Evolutionary conservation across 2,888 invertebrate genomes (phyloP).

Genomic region (Apotomis capreana): DNA sequence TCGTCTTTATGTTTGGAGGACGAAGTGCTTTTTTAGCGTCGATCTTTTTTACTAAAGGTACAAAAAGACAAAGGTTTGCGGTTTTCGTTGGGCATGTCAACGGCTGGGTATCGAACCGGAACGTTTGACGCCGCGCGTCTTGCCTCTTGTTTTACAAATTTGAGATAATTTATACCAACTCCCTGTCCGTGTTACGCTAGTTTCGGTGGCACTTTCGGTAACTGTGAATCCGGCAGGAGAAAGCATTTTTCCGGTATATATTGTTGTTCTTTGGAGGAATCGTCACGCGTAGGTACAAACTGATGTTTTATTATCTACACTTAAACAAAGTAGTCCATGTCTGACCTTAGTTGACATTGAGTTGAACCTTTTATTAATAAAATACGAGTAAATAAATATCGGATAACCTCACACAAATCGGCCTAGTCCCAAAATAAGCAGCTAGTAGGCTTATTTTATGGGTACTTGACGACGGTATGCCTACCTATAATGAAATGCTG

Average conservation of each 20-base stretch:
- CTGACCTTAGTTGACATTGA: too few relatives aligned
- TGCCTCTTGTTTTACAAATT: constrained; percentile 46
- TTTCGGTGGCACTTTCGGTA: not conserved
- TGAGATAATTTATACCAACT: constrained; percentile 44
- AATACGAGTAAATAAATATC: too few relatives aligned
- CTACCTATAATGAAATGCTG: too few relatives aligned
- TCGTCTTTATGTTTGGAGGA: constrained; percentile 40
- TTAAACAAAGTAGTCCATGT: too few relatives aligned
- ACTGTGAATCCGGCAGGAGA: not conserved
- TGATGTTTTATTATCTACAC: too few relatives aligned
- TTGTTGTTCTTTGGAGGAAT: not conserved
- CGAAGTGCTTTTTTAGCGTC: constrained; percentile 47
- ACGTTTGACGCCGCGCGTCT: constrained; percentile 56
- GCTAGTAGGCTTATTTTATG: too few relatives aligned
- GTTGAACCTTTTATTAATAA: too few relatives aligned
- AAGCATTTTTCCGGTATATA: not conserved
- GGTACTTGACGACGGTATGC: too few relatives aligned
- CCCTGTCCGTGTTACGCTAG: constrained; percentile 1
- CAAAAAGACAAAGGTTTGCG: constrained; percentile 71
- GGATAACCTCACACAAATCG: too few relatives aligned
- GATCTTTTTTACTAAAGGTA: constrained; percentile 23
- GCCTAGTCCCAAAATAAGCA: too few relatives aligned
- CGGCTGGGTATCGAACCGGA: constrained; percentile 68
- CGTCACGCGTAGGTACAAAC: not conserved
- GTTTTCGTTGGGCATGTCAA: constrained; percentile 76